These are phyloP conservation scores for Typhlichthys eigenmanni DNA, from an alignment of 2,797 vertebrate genomes.

Conservation along the genomic window DNA sequence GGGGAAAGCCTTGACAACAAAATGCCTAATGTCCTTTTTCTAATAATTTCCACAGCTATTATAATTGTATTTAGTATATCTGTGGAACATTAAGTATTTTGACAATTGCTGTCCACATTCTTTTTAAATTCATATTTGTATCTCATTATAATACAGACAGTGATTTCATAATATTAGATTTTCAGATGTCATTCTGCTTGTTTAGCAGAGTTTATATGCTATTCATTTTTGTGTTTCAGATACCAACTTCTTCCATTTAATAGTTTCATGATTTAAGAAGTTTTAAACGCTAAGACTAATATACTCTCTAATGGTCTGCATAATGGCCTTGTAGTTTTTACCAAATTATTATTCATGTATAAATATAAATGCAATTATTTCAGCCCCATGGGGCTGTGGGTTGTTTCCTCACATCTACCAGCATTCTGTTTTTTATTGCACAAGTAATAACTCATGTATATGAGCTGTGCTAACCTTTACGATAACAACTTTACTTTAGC, in stretches of 20 bases:
- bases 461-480: neutral
- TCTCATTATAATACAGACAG: constrained; percentile 62
- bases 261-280: constrained; percentile 43
- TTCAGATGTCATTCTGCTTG: constrained; percentile 49
- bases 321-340: constrained; percentile 47
- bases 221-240: constrained; percentile 45
- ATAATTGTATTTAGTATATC: no score
- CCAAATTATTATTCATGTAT: constrained; percentile 33
- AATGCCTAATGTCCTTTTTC: constrained; percentile 2
- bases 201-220: constrained; percentile 44
- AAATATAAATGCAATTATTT: constrained; percentile 15
- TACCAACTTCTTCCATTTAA: constrained; percentile 19
- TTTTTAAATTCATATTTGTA: constrained; percentile 58
- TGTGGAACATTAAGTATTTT: no score
- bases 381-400: constrained; percentile 11
- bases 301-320: constrained; percentile 41
- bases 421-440: constrained; percentile 19
- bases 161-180: constrained; percentile 44
- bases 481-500: neutral
- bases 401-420: constrained; percentile 13
- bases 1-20: constrained; percentile 28
- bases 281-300: constrained; percentile 54
- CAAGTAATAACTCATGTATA: neutral
- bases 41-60: no score
- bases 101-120: constrained; percentile 30